These are phyloP conservation scores for Agelastica alni DNA, from an alignment of 2,888 invertebrate species.

Conservation along the genomic window DNA sequence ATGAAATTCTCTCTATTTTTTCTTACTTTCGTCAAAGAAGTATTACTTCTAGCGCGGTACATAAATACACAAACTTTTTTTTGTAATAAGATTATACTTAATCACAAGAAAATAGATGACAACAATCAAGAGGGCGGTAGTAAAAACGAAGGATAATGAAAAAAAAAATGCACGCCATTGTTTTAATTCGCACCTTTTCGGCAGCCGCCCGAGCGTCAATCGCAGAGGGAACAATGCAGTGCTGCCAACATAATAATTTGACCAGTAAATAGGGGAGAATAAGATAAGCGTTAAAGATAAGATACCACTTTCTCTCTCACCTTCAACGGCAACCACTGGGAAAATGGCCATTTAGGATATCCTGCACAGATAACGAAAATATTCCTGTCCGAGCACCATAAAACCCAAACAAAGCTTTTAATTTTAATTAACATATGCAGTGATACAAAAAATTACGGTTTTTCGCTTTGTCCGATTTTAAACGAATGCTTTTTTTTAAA, in stretches of 20 bases:
- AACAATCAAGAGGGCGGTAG: no score
- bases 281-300: constrained; percentile 43
- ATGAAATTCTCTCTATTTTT: no score
- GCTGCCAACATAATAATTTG: constrained; percentile 26
- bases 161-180: constrained; percentile 18
- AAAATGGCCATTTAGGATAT: constrained; percentile 51
- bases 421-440: constrained; percentile 33
- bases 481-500: not conserved
- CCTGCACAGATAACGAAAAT: constrained; percentile 47
- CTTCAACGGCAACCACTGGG: constrained; percentile 41
- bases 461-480: constrained; percentile 1
- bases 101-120: no score
- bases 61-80: no score
- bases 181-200: constrained; percentile 21
- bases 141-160: no score
- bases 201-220: constrained; percentile 6
- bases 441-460: constrained; percentile 18
- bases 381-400: constrained; percentile 43
- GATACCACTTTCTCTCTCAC: constrained; percentile 33
- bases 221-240: constrained; percentile 16
- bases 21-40: no score
- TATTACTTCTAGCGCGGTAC: no score
- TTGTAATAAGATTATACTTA: no score
- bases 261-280: constrained; percentile 30
- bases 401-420: constrained; percentile 40